Evolutionary conservation across 1,140 invertebrate genomes (phyloP), one percentile per base, ranked within the genome.

Genomic region (Drosophila pachea): DNA sequence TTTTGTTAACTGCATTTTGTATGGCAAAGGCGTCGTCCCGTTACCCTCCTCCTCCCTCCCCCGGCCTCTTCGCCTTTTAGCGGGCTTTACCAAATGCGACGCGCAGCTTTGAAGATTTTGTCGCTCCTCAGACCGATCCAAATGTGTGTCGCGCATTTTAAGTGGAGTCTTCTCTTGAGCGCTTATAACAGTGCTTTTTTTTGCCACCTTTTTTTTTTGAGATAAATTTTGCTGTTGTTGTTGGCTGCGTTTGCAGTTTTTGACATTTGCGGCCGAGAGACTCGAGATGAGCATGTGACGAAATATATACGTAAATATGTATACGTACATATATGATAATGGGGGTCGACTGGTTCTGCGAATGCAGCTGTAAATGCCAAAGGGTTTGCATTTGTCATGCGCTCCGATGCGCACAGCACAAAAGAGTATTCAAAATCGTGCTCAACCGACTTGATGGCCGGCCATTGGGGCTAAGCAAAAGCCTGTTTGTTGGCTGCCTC

Each of bases 131-230:
- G 67, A 70, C 69, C 59, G 60, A 47, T 76, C 50, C 58, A 62
- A 74, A 56, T 56, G 74, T 84, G 76, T 84, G 79, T 78, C 76
- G 76, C 53, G 81, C 76, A 84, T 84, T 81, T 86, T 68, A 84
- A 84, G 76, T 79, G 52, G 73, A 60, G 22, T 22, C 22, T 22
- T 22, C 22, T 22, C 22, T 22, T 22, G 22, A 22, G 3, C 22
- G 22, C 22, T 22, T 22, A 22, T 22, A 22, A 22, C 22, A 22
- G 22, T 58, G 45, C 78, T 74, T 81, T 81, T 56, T 60, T 43
- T 70, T 71, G 75, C 32, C 9, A 32, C 42, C 62, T 60, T 61
- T 43, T 58, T 0, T 29, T 29, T 59, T 62, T 14, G 11, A 7
- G 35, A 29, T 43, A 55, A 12, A 45, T 70, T 52, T 35, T 16